Evolutionary conservation across 1,140 invertebrate species (phyloP).

Genomic region (Agrypnia vestita): DNA sequence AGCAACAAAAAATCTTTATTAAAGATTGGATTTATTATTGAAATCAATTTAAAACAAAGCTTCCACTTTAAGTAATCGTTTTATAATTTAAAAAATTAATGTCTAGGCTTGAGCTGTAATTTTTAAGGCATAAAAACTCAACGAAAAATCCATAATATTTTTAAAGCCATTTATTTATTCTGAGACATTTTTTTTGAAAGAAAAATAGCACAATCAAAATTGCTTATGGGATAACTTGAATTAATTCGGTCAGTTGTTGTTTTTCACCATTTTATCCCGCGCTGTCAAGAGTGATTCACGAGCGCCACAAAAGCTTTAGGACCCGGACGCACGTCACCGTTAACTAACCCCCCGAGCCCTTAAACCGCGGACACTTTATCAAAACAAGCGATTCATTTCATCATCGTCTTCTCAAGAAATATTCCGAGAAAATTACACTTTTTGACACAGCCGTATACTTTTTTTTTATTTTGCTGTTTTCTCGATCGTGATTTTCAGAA

Average conservation of each 20-base stretch:
- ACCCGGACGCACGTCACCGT: slow-evolving; percentile 12
- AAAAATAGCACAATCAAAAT: background rate
- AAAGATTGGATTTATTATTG: no score
- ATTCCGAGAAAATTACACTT: background rate
- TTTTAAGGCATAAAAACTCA: no score
- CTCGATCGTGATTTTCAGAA: slow-evolving; percentile 32
- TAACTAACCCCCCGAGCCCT: background rate
- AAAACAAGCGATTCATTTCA: background rate
- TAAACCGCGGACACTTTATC: background rate
- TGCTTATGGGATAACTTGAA: slow-evolving; percentile 14
- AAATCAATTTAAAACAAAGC: no score
- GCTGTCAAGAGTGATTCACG: slow-evolving; percentile 54
- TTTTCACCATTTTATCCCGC: slow-evolving; percentile 52
- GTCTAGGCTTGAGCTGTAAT: no score
- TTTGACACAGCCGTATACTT: background rate
- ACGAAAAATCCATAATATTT: no score
- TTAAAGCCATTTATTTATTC: no score
- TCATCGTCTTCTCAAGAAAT: background rate
- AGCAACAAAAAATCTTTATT: no score
- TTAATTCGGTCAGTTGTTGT: slow-evolving; percentile 25
- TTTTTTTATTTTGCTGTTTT: background rate
- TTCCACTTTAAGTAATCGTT: no score
- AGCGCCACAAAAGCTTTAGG: slow-evolving; percentile 43
- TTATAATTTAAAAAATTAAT: no score
- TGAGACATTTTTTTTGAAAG: no score